Conservation (phyloP, 2,888 invertebrate genomes). For the Maniola hyperantus region DNA sequence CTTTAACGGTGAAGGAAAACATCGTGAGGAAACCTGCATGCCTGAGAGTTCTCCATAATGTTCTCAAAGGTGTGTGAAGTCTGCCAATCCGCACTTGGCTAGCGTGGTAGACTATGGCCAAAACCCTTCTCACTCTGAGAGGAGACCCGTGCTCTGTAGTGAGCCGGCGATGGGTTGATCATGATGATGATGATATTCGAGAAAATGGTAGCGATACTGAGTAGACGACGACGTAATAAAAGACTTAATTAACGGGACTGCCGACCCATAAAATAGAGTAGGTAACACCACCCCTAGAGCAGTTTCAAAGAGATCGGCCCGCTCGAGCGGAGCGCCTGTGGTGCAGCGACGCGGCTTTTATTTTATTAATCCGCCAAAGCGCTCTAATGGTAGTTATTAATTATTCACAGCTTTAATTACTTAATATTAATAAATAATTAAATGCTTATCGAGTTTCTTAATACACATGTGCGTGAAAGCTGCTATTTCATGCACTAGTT, state of each 20-base stretch:
- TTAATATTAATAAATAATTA: not conserved
- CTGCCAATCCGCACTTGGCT: too few species aligned
- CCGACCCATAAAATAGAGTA: slow-evolving; percentile 65
- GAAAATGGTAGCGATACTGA: slow-evolving; percentile 32
- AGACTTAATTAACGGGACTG: slow-evolving; percentile 67
- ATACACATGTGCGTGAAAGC: not conserved
- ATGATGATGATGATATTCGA: too few species aligned
- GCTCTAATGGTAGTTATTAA: not conserved
- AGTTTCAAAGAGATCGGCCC: slow-evolving; percentile 68
- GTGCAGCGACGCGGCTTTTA: slow-evolving; percentile 33
- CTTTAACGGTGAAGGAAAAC: too few species aligned
- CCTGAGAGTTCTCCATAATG: too few species aligned
- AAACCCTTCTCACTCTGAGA: too few species aligned
- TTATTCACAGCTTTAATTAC: not conserved
- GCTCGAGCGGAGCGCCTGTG: slow-evolving; percentile 47
- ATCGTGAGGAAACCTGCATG: too few species aligned
- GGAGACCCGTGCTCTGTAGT: too few species aligned
- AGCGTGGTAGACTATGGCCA: too few species aligned
- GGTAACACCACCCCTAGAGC: slow-evolving; percentile 53
- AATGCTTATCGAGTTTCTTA: not conserved
- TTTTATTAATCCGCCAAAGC: slow-evolving; percentile 3
- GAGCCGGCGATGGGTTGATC: too few species aligned
- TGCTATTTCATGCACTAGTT: not conserved
- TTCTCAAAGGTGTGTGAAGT: too few species aligned
- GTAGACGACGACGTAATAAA: slow-evolving; percentile 39